Evolutionary conservation across 2,888 invertebrate species (phyloP).

Genomic region (Lucinisca nassula): DNA sequence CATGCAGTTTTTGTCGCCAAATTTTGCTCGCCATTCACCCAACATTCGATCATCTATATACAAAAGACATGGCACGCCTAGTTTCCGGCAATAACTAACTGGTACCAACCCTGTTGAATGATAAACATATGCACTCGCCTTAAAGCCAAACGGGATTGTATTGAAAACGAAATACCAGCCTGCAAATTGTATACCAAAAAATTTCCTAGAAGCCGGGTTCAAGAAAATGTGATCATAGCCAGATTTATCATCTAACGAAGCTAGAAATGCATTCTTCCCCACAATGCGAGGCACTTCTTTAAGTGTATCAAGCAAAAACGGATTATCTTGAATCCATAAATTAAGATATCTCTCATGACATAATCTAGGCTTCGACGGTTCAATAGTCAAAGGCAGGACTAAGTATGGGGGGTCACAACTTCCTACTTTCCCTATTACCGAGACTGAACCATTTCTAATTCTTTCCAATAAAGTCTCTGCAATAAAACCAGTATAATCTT

Average conservation of each 20-base stretch:
- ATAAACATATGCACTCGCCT: constrained; percentile 43
- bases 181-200: constrained; percentile 49
- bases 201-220: constrained; percentile 3
- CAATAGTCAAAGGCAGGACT: constrained; percentile 47
- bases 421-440: constrained; percentile 35
- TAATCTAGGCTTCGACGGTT: constrained; percentile 48
- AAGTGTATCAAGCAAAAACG: constrained; percentile 43
- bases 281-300: constrained; percentile 44
- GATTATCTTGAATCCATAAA: constrained; percentile 38
- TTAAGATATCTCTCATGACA: constrained; percentile 56
- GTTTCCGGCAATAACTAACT: background rate
- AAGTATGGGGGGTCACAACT: constrained; percentile 35
- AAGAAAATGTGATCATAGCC: constrained; percentile 55
- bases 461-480: constrained; percentile 11
- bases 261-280: constrained; percentile 21
- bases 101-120: constrained; percentile 16
- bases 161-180: constrained; percentile 39
- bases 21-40: background rate
- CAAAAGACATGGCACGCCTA: constrained; percentile 13
- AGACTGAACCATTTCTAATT: constrained; percentile 36
- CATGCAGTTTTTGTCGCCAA: background rate
- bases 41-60: constrained; percentile 49
- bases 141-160: constrained; percentile 51
- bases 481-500: constrained; percentile 22
- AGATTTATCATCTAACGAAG: constrained; percentile 43